These are phyloP conservation scores for Bombus consobrinus DNA, from an alignment of 1,140 invertebrate species.

Conservation along the genomic window DNA sequence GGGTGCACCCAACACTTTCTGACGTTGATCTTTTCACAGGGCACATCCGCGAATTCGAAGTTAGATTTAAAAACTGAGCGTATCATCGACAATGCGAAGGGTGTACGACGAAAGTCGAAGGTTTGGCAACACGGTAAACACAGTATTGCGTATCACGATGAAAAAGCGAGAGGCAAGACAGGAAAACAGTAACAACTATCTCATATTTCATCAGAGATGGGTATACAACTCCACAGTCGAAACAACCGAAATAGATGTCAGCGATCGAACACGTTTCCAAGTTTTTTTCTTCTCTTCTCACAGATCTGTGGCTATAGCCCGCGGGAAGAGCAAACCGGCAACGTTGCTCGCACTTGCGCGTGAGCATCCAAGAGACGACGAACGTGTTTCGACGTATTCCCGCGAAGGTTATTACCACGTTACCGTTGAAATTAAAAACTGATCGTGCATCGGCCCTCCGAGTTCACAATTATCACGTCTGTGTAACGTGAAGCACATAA, in stretches of 20 bases:
- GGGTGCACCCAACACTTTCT: too few relatives aligned
- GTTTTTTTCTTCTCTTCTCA: conserved; percentile 4
- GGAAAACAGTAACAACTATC: conserved; percentile 28
- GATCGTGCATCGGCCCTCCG: not conserved
- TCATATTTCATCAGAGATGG: not conserved
- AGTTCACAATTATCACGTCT: not conserved
- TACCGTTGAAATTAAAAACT: conserved; percentile 41
- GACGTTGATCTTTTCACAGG: not conserved
- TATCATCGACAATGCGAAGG: not conserved
- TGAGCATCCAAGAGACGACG: conserved; percentile 50
- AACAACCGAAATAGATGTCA: not conserved
- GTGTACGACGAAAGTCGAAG: conserved; percentile 28
- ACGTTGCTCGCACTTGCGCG: conserved; percentile 73
- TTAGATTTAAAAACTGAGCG: not conserved
- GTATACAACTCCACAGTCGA: not conserved
- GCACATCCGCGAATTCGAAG: not conserved
- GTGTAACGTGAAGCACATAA: not conserved
- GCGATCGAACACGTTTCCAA: not conserved
- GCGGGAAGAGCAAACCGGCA: conserved; percentile 64
- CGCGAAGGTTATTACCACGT: conserved; percentile 53
- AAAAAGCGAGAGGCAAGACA: conserved; percentile 45
- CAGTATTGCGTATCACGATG: conserved; percentile 51
- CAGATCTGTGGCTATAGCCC: conserved; percentile 42
- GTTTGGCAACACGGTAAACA: conserved; percentile 64
- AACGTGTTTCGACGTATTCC: conserved; percentile 64